These are phyloP conservation scores for Reticulitermes lucifugus DNA, from an alignment of 2,888 invertebrate genomes.

Conservation along the genomic window DNA sequence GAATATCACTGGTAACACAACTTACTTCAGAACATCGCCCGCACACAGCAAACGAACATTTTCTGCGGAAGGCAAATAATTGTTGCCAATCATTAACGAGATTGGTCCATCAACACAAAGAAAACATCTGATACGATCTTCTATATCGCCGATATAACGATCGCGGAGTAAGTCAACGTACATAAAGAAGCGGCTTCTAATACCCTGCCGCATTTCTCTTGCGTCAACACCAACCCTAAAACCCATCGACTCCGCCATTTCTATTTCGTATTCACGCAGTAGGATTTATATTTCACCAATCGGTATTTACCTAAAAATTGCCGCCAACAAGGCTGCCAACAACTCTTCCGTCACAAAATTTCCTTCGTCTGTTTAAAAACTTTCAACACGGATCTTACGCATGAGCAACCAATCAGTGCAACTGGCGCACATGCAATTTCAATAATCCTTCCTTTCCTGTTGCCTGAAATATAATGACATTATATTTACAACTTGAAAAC, in stretches of 20 bases:
- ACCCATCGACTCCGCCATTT: slow-evolving; percentile 12
- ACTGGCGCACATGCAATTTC: background rate
- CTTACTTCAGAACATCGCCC: slow-evolving; percentile 15
- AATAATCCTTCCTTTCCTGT: background rate
- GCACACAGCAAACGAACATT: background rate
- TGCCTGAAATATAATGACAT: slow-evolving; percentile 17
- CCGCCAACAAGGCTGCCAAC: background rate
- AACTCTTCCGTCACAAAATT: background rate
- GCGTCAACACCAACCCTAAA: slow-evolving; percentile 43
- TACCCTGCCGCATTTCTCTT: slow-evolving; percentile 2
- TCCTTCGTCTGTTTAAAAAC: background rate
- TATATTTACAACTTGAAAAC: slow-evolving; percentile 40
- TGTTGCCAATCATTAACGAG: background rate
- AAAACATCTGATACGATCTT: background rate
- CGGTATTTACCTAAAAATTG: background rate
- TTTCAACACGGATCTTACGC: background rate
- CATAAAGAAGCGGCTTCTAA: slow-evolving; percentile 27
- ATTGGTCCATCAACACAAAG: background rate
- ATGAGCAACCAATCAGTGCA: background rate
- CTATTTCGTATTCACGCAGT: too few relatives aligned
- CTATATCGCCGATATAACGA: background rate
- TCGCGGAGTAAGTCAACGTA: slow-evolving; percentile 36
- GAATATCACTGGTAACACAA: background rate
- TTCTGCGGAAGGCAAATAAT: slow-evolving; percentile 23
- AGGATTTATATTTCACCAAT: background rate